Evolutionary conservation across 2,797 vertebrate genomes (phyloP).

Genomic region (Numenius phaeopus): DNA sequence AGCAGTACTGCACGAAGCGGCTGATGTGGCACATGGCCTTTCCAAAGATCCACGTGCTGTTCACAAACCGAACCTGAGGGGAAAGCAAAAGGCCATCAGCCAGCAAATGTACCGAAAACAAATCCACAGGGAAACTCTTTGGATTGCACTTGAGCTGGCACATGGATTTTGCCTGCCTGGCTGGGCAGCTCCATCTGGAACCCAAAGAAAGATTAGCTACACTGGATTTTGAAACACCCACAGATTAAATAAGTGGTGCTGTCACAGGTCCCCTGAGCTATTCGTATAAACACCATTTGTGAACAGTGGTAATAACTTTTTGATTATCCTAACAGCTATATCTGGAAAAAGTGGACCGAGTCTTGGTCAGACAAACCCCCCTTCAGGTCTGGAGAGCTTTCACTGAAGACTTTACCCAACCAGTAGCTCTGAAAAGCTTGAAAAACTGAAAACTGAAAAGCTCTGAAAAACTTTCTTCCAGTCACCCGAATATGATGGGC

Average conservation of each 20-base stretch:
- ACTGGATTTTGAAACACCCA: neutral
- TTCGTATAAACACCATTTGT: neutral
- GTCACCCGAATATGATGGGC: neutral
- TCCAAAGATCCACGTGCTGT: constrained; percentile 80
- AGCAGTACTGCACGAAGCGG: constrained; percentile 81
- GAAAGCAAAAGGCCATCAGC: neutral
- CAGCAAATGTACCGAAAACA: neutral
- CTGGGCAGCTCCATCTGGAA: neutral
- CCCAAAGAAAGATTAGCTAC: neutral
- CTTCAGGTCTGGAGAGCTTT: neutral
- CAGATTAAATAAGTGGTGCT: neutral
- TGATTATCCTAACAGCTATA: neutral
- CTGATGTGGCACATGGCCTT: constrained; percentile 81
- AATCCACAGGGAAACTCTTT: neutral
- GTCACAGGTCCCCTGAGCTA: neutral
- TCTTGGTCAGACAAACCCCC: neutral
- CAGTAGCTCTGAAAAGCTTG: neutral
- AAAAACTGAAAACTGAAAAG: neutral
- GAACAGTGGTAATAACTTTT: neutral
- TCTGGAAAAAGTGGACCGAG: neutral
- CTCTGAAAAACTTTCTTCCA: neutral
- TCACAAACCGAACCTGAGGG: constrained; percentile 78
- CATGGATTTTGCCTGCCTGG: neutral
- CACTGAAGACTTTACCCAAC: neutral
- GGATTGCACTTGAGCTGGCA: neutral